A percentile compares a stretch with the other conserved stretches of the same genome.
These are phyloP conservation scores for Clarias fuscus DNA, from an alignment of 2,797 vertebrate genomes.

Conservation along the genomic window DNA sequence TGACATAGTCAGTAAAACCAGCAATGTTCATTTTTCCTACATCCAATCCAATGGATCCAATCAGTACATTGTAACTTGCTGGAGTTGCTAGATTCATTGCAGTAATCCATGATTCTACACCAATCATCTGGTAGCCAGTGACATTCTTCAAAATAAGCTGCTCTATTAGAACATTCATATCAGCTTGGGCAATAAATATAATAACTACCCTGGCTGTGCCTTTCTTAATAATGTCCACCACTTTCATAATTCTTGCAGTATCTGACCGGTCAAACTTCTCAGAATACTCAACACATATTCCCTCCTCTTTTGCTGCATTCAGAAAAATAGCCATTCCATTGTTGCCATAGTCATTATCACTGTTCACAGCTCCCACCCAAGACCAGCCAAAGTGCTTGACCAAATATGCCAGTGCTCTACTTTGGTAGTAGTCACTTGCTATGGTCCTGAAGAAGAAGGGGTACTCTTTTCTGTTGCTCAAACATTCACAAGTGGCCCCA, in stretches of 20 bases:
- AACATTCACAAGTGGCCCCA: constrained; percentile 73
- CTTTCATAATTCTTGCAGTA: constrained; percentile 65
- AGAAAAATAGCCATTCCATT: constrained; percentile 76
- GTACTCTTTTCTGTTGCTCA: constrained; percentile 68
- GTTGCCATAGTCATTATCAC: constrained; percentile 76
- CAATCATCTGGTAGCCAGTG: constrained; percentile 73
- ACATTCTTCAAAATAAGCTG: constrained; percentile 67
- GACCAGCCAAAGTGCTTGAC: constrained; percentile 76
- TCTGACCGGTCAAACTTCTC: constrained; percentile 70
- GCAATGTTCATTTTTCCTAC: constrained; percentile 68
- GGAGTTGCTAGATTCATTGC: constrained; percentile 71
- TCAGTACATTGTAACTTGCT: constrained; percentile 66
- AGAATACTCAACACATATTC: constrained; percentile 72
- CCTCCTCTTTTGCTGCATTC: constrained; percentile 66
- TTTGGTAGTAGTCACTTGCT: constrained; percentile 74
- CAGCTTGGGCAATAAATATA: constrained; percentile 68
- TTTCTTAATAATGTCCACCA: constrained; percentile 68
- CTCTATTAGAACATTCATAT: constrained; percentile 70
- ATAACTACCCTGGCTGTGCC: constrained; percentile 71
- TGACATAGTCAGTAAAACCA: constrained; percentile 66
- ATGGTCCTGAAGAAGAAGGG: constrained; percentile 75
- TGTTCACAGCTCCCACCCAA: constrained; percentile 76
- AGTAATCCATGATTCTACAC: constrained; percentile 75
- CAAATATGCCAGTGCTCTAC: constrained; percentile 69
- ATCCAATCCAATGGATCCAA: constrained; percentile 73